These are phyloP conservation scores for Stictocephala bisonia DNA, from an alignment of 2,888 invertebrate species.

Conservation along the genomic window DNA sequence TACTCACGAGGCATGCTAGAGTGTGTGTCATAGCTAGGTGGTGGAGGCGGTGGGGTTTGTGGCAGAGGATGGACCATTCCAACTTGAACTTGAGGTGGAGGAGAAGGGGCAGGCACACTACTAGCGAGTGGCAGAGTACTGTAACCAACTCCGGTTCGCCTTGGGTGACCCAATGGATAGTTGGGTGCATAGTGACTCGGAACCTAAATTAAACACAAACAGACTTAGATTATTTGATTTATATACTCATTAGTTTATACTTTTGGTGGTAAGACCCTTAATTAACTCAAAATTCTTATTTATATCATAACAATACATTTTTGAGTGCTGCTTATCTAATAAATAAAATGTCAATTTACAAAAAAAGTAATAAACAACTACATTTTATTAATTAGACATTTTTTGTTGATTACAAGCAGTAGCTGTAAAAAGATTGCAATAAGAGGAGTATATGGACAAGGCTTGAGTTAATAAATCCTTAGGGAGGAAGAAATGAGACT, in stretches of 20 bases:
- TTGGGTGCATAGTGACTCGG: conserved; percentile 98
- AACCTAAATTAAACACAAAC: conserved; percentile 64
- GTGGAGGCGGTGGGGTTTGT: conserved; percentile 73
- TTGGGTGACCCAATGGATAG: conserved; percentile 86
- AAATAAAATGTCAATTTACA: no score
- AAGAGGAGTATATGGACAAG: no score
- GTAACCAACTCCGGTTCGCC: conserved; percentile 83
- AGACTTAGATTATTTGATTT: not conserved
- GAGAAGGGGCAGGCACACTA: conserved; percentile 55
- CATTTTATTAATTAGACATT: no score
- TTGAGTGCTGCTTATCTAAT: no score
- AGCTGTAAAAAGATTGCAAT: no score
- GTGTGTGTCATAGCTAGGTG: conserved; percentile 73
- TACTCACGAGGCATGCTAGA: conserved; percentile 87
- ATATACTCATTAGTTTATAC: no score
- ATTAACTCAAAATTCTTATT: not conserved
- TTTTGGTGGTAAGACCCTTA: no score
- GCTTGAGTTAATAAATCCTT: no score
- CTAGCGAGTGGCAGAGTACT: conserved; percentile 81
- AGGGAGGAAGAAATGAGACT: no score
- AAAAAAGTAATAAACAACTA: no score
- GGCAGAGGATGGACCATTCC: conserved; percentile 90
- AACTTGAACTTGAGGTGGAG: conserved; percentile 70
- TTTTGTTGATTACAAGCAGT: no score
- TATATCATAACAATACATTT: not conserved